A percentile compares a stretch with the other conserved stretches of the same genome.
Conservation (phyloP, 1,140 invertebrate species). For the Ceratoteleas bidentatus region DNA sequence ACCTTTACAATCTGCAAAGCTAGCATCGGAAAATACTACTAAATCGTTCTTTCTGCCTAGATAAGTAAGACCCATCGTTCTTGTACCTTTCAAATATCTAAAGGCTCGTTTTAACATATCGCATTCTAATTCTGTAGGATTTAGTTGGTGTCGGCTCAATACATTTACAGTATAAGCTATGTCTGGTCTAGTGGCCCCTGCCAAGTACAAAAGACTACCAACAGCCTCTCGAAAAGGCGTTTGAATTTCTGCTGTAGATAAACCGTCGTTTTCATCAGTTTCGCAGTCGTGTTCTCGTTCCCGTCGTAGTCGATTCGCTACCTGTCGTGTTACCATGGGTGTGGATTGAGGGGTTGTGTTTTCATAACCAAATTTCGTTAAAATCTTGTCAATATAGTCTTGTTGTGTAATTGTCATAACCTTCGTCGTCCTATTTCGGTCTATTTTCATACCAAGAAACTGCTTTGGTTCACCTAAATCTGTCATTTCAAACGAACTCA, state of each 20-base stretch:
- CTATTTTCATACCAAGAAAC: constrained; percentile 5
- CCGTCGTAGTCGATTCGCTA: neutral
- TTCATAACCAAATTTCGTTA: neutral
- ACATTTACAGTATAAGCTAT: constrained; percentile 7
- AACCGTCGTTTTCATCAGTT: neutral
- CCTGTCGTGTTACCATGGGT: neutral
- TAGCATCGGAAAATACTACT: neutral
- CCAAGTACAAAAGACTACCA: constrained; percentile 2
- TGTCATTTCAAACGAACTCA: constrained; percentile 1
- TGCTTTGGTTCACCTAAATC: neutral
- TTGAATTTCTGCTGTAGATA: neutral
- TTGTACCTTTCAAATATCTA: constrained; percentile 3
- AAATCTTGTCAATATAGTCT: neutral
- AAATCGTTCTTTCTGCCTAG: neutral
- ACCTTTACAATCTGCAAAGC: neutral
- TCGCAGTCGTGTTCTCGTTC: neutral
- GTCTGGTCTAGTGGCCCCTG: neutral
- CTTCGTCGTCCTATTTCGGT: neutral
- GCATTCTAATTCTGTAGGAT: neutral
- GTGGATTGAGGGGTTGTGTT: neutral
- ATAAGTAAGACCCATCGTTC: neutral
- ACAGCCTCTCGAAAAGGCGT: neutral
- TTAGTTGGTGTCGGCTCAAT: neutral
- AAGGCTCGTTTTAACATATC: neutral
- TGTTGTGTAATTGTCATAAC: neutral